Base-by-base conservation (phyloP, 2,888 invertebrate species). In the Lycia hirtaria region DNA sequence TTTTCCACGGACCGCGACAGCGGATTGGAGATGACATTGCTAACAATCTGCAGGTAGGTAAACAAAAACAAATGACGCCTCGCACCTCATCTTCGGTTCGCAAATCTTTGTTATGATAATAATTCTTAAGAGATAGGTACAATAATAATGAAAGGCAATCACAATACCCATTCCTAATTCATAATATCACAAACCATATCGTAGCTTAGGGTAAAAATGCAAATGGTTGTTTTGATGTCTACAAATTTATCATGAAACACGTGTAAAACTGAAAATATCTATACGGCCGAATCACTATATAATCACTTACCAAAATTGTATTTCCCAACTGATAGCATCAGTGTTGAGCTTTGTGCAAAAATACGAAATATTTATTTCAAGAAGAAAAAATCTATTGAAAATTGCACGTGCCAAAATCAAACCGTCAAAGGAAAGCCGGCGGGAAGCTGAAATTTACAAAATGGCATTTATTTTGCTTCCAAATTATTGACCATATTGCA, bases 401-500 rank as follows among this genome's bases (percentile, higher is more conserved):
- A 74, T 85, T 85, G 87, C 91, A 92, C 92, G 92, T 91, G 92
- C 91, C 84, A 87, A 90, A 89, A 81, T 78, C 83, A 86, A 87
- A 86, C 91, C 88, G 89, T 88, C 88, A 88, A 77, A 78, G 82
- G 88, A 88, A 77, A 78, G 82, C 85, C 88, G 91, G 89, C 89
- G 89, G 88, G 89, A 90, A 88, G 84, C 78, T 41, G 28, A 83
- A 86, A 87, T 83, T 78, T 83, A 41, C 12, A n/a, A 40, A 35
- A 56, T 38, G 40, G 30, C 50, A 50, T 40, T 40, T 40, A 50
- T 40, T 40, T 40, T 28, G 19, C 2, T 20, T 30, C 32, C 20
- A 0, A 17, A n/a, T 12, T 17, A n/a, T 26, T 24, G 7, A 22
- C 1, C 12, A 0, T 14, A 12, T 41, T 4, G 2, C 7, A 9